Base-by-base conservation (phyloP, 2,888 invertebrate species). In the Prenolepis imparis region DNA sequence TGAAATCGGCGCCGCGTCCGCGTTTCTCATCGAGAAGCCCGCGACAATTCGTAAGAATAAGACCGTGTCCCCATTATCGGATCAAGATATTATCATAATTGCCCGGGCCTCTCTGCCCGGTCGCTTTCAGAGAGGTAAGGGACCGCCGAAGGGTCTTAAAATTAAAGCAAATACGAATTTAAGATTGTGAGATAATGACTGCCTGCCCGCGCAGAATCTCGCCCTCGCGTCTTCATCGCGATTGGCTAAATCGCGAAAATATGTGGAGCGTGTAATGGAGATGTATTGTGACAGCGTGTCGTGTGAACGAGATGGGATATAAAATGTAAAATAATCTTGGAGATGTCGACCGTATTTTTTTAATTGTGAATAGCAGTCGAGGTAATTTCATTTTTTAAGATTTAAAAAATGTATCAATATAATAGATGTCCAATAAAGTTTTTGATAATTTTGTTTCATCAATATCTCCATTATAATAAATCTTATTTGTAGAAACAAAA, bases 41-140 rank as follows among this genome's bases (percentile, higher is more conserved):
- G 89, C 84, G 89, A 89, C 89, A 88, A 90, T 89, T 90, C 88
- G 89, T 87, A 90, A 88, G 89, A 90, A 90, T 89, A 90, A 90
- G 89, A 88, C 86, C 88, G 86, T 84, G 89, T 88, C 89, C 89
- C 89, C 90, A 89, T 90, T 90, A 90, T 90, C 90, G 90, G 90
- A 90, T 90, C 90, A 89, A 90, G 90, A 89, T 90, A 90, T 90
- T 90, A 90, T 90, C 90, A 88, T 89, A 89, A 90, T 90, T 90
- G 90, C 90, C 86, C 66, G 73, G 83, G 72, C 83, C 74, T 83
- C 84, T 83, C 28, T 28, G 28, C 3, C 28, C 28, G 88, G 41
- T 68, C 84, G 74, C 36, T 68, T 68, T 68, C 68, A 68, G 68
- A 70, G 44, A 18, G 12, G 52, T 61, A 41, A 67, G 57, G 36